Conservation (phyloP, 2,888 invertebrate species). For the Oscheius onirici region DNA sequence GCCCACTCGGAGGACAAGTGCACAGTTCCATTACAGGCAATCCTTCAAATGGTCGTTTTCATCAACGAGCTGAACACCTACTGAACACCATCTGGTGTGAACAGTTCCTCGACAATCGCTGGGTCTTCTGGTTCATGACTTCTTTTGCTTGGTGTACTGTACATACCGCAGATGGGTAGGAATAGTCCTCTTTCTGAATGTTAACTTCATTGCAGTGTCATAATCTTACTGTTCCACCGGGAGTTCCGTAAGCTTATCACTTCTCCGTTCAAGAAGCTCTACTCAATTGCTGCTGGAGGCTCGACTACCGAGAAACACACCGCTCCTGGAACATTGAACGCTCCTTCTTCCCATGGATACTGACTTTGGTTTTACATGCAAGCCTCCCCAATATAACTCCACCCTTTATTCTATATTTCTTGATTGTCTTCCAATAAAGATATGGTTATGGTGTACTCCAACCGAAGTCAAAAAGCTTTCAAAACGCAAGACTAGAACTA, state of each 20-base stretch:
- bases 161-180: not conserved
- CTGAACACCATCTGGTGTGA: not conserved
- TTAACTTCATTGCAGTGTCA: slow-evolving; percentile 6
- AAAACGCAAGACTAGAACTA: no score
- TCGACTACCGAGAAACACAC: no score
- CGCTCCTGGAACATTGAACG: no score
- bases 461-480: no score
- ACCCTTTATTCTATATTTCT: no score
- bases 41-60: not conserved
- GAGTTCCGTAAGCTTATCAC: slow-evolving; percentile 28
- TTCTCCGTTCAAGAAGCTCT: slow-evolving; percentile 1
- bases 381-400: no score
- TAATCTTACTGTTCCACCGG: slow-evolving; percentile 23
- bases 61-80: not conserved
- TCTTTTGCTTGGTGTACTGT: not conserved
- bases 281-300: no score
- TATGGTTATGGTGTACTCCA: no score
- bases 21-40: not conserved
- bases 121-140: not conserved
- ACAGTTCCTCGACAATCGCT: not conserved
- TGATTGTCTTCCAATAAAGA: no score
- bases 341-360: no score
- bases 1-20: not conserved
- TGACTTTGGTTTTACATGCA: no score
- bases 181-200: no score